Evolutionary conservation across 2,797 vertebrate genomes (phyloP), one percentile per base, ranked within the genome.

Genomic region (Tiaroga cobitis): DNA sequence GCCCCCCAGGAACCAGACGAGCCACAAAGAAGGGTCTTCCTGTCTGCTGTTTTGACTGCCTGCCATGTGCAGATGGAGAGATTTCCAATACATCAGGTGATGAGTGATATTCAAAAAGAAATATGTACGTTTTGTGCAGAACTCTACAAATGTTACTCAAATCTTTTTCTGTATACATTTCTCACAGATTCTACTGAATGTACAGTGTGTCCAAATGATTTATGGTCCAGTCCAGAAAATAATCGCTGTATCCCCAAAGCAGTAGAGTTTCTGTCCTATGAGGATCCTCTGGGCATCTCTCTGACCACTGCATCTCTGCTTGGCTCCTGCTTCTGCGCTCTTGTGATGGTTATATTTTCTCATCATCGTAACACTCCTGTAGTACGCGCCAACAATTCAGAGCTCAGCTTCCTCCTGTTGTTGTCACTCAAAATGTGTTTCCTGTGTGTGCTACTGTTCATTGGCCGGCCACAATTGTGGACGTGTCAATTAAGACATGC

Each of bases 1-100:
- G 89, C 51, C 68, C 83, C 46, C 75, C 82, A 39, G 87, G 89
- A 8, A 90, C 87, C 49, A 84, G 89, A 49, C 84, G 82, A 43
- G 89, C 87, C 8, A 65, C 54, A 49, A 81, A 73, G 70, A 89
- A 88, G 21, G 87, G 85, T 29, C 41, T 85, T 5, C 86, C 90
- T 6, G 76, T 89, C 13, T 75, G 72, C 72, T 75, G 72, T 51
- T 75, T 75, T 75, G 72, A 75, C 46, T 75, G 46, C 29, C 29
- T 75, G 9, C 26, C 29, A 75, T 75, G 72, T 1, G 46, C 9
- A 75, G 72, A 75, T 34, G 72, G 46, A 92, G 91, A 75, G 46
- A 75, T 75, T 21, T 75, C 72, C 10, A 75, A 75, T 6, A 75
- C 10, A 34, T 21, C 72, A 85, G 92, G 92, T 77, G 26, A 32